Percentiles rank a stretch among this genome's conserved stretches.
These are phyloP conservation scores for Lordiphosa stackelbergi DNA, from an alignment of 1,140 invertebrate species.

Conservation along the genomic window DNA sequence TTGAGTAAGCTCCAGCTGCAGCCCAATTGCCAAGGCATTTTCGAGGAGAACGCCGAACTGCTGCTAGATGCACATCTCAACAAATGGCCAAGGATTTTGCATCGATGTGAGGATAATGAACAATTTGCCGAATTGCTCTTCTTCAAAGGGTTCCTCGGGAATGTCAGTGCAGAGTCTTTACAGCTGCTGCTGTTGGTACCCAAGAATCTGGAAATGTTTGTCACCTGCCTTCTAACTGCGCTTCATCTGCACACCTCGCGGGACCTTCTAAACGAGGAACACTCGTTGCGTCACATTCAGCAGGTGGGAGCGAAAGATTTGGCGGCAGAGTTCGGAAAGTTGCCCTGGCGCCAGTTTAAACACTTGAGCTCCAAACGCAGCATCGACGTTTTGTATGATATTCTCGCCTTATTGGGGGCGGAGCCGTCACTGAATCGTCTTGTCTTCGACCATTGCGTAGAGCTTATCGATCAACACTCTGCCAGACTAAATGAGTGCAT, in stretches of 20 bases:
- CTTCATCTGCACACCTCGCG: slow-evolving; percentile 42
- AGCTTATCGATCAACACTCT: slow-evolving; percentile 46
- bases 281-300: slow-evolving; percentile 40
- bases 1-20: slow-evolving; percentile 38
- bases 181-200: slow-evolving; percentile 52
- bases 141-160: slow-evolving; percentile 66
- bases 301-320: not conserved
- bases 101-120: slow-evolving; percentile 64
- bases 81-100: slow-evolving; percentile 61
- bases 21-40: slow-evolving; percentile 34
- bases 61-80: slow-evolving; percentile 60
- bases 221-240: slow-evolving; percentile 52
- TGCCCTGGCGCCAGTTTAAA: slow-evolving; percentile 68
- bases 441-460: slow-evolving; percentile 56
- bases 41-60: slow-evolving; percentile 64
- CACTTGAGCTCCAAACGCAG: slow-evolving; percentile 45
- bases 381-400: slow-evolving; percentile 43
- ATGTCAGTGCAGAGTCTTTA: slow-evolving; percentile 44
- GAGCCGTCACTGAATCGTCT: slow-evolving; percentile 30
- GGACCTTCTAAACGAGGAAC: slow-evolving; percentile 64
- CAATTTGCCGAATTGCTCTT: slow-evolving; percentile 66
- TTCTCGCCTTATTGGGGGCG: slow-evolving; percentile 48
- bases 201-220: slow-evolving; percentile 64
- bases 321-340: slow-evolving; percentile 26
- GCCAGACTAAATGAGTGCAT: slow-evolving; percentile 63